Evolutionary conservation across 2,113 vertebrate species (phyloP).

Genomic region (Prietella phreatophila): DNA sequence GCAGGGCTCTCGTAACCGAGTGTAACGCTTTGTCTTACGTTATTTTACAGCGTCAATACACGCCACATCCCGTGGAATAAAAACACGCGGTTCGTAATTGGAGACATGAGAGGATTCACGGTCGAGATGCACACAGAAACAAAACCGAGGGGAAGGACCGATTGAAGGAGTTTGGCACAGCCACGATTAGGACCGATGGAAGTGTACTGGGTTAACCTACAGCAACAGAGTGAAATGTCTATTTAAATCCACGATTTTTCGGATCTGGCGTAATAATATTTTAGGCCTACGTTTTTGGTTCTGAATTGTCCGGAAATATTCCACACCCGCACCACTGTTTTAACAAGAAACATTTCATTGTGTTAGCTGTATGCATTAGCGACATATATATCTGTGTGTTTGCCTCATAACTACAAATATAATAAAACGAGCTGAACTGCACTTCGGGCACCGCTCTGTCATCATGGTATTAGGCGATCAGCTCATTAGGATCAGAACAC

Average conservation of each 20-base stretch:
- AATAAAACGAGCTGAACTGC: constrained; percentile 29
- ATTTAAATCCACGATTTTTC: constrained; percentile 36
- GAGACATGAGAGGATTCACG: background rate
- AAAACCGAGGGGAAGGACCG: background rate
- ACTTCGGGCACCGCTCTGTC: constrained; percentile 28
- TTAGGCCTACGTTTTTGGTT: background rate
- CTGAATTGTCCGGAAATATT: constrained; percentile 16
- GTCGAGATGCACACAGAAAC: constrained; percentile 45
- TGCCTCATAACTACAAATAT: background rate
- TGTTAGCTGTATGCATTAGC: constrained; percentile 5
- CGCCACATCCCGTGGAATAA: background rate
- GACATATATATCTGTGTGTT: background rate
- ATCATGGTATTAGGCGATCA: constrained; percentile 54
- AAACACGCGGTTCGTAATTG: background rate
- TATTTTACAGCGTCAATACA: background rate
- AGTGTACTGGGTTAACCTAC: background rate
- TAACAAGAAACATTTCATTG: background rate
- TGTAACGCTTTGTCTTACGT: constrained; percentile 5
- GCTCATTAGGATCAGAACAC: constrained; percentile 45
- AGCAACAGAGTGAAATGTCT: constrained; percentile 25
- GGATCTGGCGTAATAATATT: constrained; percentile 18
- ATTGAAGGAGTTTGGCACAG: constrained; percentile 26
- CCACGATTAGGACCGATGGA: background rate
- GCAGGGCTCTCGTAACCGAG: constrained; percentile 25
- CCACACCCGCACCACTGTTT: background rate